Evolutionary conservation across 1,140 invertebrate genomes (phyloP).

Genomic region (Lepidurus arcticus): DNA sequence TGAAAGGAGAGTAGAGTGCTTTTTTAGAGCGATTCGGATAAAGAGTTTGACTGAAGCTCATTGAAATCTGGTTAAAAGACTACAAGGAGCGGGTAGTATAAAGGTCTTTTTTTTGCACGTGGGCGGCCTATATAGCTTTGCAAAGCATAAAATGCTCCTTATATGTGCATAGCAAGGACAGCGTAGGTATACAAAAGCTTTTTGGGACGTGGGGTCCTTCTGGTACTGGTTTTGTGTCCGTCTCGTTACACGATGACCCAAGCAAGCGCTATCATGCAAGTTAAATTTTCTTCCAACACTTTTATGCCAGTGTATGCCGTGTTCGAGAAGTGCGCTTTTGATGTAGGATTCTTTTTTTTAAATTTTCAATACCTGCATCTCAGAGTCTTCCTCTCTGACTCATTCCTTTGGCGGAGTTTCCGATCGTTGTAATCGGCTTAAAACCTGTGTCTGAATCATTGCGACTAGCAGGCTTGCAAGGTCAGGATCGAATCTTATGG

Average conservation of each 20-base stretch:
- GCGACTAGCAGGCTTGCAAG: not conserved
- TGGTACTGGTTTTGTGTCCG: not conserved
- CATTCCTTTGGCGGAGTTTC: not conserved
- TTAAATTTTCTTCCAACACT: not conserved
- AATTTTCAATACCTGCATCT: not conserved
- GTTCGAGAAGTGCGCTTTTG: not conserved
- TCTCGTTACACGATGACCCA: not conserved
- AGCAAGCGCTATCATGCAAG: not conserved
- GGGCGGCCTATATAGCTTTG: conserved; percentile 10
- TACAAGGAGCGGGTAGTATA: too few species aligned
- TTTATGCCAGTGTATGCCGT: not conserved
- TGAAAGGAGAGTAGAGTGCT: too few species aligned
- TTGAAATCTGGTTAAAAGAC: too few species aligned
- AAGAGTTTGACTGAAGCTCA: too few species aligned
- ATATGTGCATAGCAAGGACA: conserved; percentile 11
- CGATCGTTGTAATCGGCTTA: conserved; percentile 3
- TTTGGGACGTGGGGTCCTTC: not conserved
- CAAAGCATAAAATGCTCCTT: conserved; percentile 9
- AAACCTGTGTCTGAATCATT: not conserved
- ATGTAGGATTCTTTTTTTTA: not conserved
- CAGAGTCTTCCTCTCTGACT: not conserved
- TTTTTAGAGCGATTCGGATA: too few species aligned
- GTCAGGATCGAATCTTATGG: not conserved
- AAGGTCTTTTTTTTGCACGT: not conserved
- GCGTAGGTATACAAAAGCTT: not conserved